These are phyloP conservation scores for Herpetotheres cachinnans DNA, from an alignment of 2,113 vertebrate species.

Conservation along the genomic window DNA sequence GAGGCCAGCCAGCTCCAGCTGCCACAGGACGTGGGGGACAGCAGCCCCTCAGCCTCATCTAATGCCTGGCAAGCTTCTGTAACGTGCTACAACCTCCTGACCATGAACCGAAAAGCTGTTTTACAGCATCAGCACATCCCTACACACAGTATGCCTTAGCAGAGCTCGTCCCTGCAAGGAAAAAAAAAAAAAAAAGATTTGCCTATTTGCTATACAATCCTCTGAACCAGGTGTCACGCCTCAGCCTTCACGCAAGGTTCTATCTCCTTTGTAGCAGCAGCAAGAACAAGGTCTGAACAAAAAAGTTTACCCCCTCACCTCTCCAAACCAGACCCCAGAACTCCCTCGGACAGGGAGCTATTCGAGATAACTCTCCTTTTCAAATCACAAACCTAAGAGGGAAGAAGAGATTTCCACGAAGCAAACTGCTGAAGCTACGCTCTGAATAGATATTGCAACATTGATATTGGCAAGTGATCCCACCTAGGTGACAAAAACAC, in stretches of 20 bases:
- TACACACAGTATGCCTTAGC: not conserved
- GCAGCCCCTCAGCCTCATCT: not conserved
- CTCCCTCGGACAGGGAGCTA: not conserved
- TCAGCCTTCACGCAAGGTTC: not conserved
- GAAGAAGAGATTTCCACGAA: not conserved
- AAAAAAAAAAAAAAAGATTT: not conserved
- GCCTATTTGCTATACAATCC: not conserved
- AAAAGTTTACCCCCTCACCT: accelerated
- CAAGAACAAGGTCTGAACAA: not conserved
- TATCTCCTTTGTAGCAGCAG: not conserved
- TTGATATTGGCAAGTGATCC: not conserved
- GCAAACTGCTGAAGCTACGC: not conserved
- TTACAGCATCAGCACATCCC: not conserved
- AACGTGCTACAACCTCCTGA: not conserved
- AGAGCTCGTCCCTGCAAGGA: not conserved
- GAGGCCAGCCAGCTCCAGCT: not conserved
- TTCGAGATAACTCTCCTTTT: not conserved
- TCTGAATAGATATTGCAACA: not conserved
- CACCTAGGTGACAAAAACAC: not conserved
- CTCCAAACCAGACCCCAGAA: not conserved
- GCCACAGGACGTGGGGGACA: accelerated
- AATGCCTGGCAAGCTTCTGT: not conserved
- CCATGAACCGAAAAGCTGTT: not conserved
- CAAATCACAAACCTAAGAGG: not conserved
- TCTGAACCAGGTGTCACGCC: not conserved